Base-by-base conservation (phyloP, 2,113 vertebrate genomes). In the Prunella fulvescens region DNA sequence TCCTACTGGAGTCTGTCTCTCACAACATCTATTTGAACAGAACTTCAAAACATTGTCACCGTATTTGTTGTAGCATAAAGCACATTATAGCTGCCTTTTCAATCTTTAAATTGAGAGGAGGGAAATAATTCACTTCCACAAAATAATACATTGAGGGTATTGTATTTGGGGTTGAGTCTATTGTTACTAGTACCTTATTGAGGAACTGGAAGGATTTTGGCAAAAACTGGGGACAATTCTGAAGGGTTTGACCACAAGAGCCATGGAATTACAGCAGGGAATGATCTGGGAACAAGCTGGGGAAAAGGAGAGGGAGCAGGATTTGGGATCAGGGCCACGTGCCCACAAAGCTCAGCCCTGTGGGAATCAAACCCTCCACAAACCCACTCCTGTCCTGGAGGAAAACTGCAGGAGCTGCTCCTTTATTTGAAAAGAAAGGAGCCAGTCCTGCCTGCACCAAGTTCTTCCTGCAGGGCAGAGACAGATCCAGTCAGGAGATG, bases 321-420 rank as follows among this genome's bases (percentile, higher is more conserved):
- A 12, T 16, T 7, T 56, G 57, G 37, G 18, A 10, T 18, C 4
- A 39, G 24, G 45, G 57, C 53, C n/a, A 14, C 1, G 31, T 9
- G 14, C 18, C 12, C 70, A 35, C 70, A 57, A 26, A 56, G 50
- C 50, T 56, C 54, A 53, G 22, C 64, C 12, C 1, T 17, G 37
- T 6, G 44, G 66, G 61, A 80, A 18, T 44, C 66, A 74, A 53
- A 23, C 9, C 17, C 18, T 18, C 45, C 19, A 3, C 0, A 0
- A 28, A 3, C 9, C 33, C 11, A 0, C 2, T 23, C 33, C 56
- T 22, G 33, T 15, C 39, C 35, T 47, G 37, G 3, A 14, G 57
- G 17, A n/a, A 28, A n/a, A 37, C 17, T 53, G 26, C 42, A 58
- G 69, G 69, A 72, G 28, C 23, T 67, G 61, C 26, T 67, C 14